These are phyloP conservation scores for Hydractinia symbiolongicarpus DNA, from an alignment of 30 jellyfish, hydroid and myxozoan genomes.

Conservation along the genomic window DNA sequence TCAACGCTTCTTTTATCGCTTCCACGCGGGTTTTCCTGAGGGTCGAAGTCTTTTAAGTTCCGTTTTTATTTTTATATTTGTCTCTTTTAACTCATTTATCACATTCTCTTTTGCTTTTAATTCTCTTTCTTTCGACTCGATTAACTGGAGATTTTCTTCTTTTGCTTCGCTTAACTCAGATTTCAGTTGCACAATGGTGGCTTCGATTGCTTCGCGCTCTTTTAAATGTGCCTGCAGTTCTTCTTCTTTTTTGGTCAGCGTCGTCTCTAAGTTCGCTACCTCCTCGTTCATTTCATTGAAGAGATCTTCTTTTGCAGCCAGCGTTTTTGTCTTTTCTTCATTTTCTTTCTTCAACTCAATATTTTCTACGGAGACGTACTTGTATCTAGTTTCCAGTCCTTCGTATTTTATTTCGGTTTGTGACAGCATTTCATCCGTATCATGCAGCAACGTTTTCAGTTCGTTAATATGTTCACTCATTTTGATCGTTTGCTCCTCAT, in stretches of 20 bases:
- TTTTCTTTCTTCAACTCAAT: neutral
- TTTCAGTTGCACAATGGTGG: too few species aligned
- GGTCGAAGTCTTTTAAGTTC: too few species aligned
- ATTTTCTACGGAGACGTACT: neutral
- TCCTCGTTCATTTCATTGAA: neutral
- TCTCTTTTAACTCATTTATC: too few species aligned
- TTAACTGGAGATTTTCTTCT: too few species aligned
- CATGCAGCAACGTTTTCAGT: neutral
- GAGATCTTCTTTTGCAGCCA: neutral
- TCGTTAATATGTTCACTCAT: neutral
- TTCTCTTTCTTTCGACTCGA: too few species aligned
- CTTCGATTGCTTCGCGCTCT: neutral
- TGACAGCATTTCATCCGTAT: neutral
- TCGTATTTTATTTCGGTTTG: neutral
- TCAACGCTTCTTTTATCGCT: too few species aligned
- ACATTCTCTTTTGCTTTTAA: too few species aligned
- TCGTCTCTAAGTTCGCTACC: neutral
- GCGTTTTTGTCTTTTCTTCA: neutral
- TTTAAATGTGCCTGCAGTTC: neutral
- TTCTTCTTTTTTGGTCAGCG: neutral
- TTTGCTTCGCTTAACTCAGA: too few species aligned
- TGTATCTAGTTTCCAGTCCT: neutral
- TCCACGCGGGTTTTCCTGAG: too few species aligned
- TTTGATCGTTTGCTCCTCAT: neutral
- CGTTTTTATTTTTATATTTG: too few species aligned